Percentiles rank a stretch among this genome's conserved stretches.
Conservation (phyloP, 2,797 vertebrate genomes). For the Darevskia nairensis region DNA sequence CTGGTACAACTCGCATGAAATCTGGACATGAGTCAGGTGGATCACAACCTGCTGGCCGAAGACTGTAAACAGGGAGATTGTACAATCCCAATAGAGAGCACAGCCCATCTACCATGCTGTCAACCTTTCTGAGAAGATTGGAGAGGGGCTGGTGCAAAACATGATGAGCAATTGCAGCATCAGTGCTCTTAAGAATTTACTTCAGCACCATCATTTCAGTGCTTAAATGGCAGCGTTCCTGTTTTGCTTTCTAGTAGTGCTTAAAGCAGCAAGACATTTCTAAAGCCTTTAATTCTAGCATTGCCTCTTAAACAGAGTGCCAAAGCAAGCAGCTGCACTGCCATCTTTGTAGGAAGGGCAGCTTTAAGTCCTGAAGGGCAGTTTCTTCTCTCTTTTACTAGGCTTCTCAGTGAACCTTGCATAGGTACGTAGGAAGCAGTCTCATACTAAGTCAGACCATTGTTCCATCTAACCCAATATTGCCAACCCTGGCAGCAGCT, state of each 20-base stretch:
- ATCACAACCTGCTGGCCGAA: not conserved
- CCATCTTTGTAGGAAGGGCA: not conserved
- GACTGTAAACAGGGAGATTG: not conserved
- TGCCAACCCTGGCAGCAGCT: too few relatives aligned
- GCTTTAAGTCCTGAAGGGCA: not conserved
- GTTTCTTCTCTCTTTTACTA: slow-evolving; percentile 1
- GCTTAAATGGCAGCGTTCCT: not conserved
- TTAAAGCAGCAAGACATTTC: not conserved
- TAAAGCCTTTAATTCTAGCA: not conserved
- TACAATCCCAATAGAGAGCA: not conserved
- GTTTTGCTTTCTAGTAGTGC: slow-evolving; percentile 13
- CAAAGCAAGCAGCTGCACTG: not conserved
- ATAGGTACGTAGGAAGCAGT: too few relatives aligned
- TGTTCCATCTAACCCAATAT: too few relatives aligned
- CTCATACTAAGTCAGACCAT: too few relatives aligned
- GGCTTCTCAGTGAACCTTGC: not conserved
- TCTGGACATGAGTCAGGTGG: too few relatives aligned
- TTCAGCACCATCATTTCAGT: not conserved
- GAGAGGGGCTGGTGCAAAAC: not conserved
- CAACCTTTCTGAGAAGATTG: slow-evolving; percentile 16
- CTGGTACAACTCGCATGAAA: not conserved
- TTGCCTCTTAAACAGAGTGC: not conserved
- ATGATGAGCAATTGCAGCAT: not conserved
- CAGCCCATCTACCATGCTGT: not conserved
- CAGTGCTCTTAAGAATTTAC: not conserved